Conservation (phyloP, 2,888 invertebrate genomes). For the Alentia gelatinosa region DNA sequence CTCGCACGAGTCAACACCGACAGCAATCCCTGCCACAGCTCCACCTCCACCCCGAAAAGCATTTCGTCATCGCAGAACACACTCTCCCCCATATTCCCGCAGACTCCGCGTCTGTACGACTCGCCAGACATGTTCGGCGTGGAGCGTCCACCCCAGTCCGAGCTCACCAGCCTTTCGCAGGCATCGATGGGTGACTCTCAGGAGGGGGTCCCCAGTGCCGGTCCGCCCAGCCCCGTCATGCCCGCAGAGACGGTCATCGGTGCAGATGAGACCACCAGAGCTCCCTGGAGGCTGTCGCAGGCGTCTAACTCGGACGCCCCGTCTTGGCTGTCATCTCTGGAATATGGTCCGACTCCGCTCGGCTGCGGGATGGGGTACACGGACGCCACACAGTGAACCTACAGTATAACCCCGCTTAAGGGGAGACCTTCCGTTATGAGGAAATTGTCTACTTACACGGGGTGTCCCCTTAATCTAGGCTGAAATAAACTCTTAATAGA, state of each 20-base stretch:
- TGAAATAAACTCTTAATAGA: no score
- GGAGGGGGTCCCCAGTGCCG: background rate
- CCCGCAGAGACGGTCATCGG: background rate
- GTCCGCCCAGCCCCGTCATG: no score
- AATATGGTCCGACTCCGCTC: background rate
- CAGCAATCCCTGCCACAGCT: background rate
- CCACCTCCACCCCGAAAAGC: background rate
- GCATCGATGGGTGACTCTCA: background rate
- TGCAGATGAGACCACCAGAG: background rate
- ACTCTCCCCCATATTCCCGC: background rate
- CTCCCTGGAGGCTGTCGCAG: background rate
- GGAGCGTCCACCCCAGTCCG: background rate
- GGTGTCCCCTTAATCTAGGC: no score
- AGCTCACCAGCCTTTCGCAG: background rate
- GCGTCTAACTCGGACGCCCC: background rate
- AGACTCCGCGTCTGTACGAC: background rate
- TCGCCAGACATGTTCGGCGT: conserved; percentile 3
- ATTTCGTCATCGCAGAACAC: background rate
- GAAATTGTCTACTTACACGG: no score
- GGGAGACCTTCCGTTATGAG: no score
- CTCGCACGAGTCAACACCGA: background rate
- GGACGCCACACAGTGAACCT: background rate
- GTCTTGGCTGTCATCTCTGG: background rate
- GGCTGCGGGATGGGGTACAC: conserved; percentile 3
- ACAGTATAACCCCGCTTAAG: no score